Evolutionary conservation across 92 coral and sea anemone species (phyloP).

Genomic region (Desmophyllum pertusum): DNA sequence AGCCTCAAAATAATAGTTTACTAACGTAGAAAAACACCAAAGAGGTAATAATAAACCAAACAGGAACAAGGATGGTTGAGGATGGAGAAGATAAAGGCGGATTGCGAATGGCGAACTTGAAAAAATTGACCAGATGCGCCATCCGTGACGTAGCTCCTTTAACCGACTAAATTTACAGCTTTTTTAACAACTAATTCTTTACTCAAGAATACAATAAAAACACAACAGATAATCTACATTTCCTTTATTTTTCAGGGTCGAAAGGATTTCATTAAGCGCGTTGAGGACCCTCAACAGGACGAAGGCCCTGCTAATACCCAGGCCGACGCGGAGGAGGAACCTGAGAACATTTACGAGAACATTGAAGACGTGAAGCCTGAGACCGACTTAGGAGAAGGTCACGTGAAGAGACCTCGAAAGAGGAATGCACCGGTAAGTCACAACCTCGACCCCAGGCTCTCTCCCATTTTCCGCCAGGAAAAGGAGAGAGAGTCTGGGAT

Average conservation of each 20-base stretch:
- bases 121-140: too few species aligned
- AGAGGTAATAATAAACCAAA: too few species aligned
- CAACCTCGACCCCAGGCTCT: too few species aligned
- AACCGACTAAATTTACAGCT: too few species aligned
- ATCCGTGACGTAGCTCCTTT: too few species aligned
- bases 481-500: too few species aligned
- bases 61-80: too few species aligned
- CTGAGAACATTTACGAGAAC: conserved; percentile 27
- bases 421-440: conserved; percentile 24
- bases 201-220: background rate
- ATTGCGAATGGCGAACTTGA: too few species aligned
- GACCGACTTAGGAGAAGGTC: background rate
- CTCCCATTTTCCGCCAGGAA: too few species aligned
- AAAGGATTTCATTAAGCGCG: conserved; percentile 69
- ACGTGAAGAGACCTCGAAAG: conserved; percentile 35
- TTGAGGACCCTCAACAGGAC: conserved; percentile 36
- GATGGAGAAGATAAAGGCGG: too few species aligned
- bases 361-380: conserved; percentile 28
- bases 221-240: background rate
- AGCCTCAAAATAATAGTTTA: too few species aligned
- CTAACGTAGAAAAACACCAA: too few species aligned
- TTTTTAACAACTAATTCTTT: background rate
- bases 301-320: conserved; percentile 18
- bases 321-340: conserved; percentile 20
- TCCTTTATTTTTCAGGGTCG: conserved; percentile 56